Evolutionary conservation across 2,888 invertebrate species (phyloP), one percentile per base, ranked within the genome.

Genomic region (Drepana falcataria): DNA sequence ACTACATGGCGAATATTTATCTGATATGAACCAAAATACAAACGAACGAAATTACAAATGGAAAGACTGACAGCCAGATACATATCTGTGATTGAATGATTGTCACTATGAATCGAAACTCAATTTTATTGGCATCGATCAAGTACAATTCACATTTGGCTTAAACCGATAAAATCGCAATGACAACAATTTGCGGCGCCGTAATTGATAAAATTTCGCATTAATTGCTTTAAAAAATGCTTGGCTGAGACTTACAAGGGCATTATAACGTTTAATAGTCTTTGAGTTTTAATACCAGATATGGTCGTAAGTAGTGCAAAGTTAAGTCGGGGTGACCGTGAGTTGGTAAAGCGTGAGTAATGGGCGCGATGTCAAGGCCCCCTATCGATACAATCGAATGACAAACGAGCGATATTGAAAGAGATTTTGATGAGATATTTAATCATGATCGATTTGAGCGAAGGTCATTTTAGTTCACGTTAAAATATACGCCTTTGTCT

Each of bases 281-380:
- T 5, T 49, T 49, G 21, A 35, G 35, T 4, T 35, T 49, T 49
- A n/a, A 51, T 33, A 51, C 7, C 63, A 65, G 53, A 63, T 68
- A 65, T 66, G 55, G 61, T 55, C 51, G 54, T 61, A 77, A 66
- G 63, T 68, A 61, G 67, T 65, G 65, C 72, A 78, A 73, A 75
- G 66, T 66, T 60, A 37, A 37, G 59, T 44, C 65, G 69, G 72
- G 73, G 65, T 74, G 85, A 66, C 84, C 84, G 59, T 83, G 84
- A 80, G 70, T 79, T 77, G 69, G 73, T 83, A 85, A 84, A 85
- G 81, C 77, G 71, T 68, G 60, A 65, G 68, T 71, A 75, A 71
- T 73, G 69, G 64, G 57, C 65, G 63, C 65, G 75, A 66, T 86
- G 87, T 87, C 88, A 87, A 81, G 88, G 88, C 66, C 59, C 52